Conservation (phyloP, 2,113 vertebrate genomes). For the Poicephalus meyeri region DNA sequence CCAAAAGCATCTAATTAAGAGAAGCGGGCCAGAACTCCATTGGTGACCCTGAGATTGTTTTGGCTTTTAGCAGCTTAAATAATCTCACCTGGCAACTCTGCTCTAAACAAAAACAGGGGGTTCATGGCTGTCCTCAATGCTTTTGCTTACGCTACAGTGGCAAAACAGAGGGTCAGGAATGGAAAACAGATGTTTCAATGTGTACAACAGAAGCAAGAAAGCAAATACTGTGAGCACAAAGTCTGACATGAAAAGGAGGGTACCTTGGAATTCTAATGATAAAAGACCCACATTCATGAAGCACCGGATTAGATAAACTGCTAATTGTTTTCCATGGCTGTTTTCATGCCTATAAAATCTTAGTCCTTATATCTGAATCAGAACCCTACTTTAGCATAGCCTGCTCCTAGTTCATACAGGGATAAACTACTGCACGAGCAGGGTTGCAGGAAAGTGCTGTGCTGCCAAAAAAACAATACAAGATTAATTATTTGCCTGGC, state of each 20-base stretch:
- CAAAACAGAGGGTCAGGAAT: not conserved
- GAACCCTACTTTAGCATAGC: not conserved
- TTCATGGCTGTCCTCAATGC: not conserved
- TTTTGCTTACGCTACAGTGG: not conserved
- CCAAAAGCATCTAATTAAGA: constrained; percentile 8
- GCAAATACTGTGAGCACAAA: not conserved
- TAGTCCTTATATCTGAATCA: not conserved
- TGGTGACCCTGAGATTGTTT: not conserved
- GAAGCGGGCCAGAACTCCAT: not conserved
- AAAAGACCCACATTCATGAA: not conserved
- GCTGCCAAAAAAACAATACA: constrained; percentile 38
- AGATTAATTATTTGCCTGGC: constrained; percentile 26
- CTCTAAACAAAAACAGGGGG: not conserved
- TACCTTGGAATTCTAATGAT: not conserved
- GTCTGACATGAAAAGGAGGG: not conserved
- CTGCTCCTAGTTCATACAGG: not conserved
- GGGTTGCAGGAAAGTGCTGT: not conserved
- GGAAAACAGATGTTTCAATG: constrained; percentile 11
- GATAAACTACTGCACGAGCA: constrained; percentile 5
- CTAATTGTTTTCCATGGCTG: not conserved
- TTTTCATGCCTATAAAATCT: not conserved
- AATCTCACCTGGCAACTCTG: not conserved
- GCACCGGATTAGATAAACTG: not conserved
- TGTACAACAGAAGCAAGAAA: not conserved
- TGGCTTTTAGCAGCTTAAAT: constrained; percentile 1